A percentile compares a stretch with the other conserved stretches of the same genome.
phyloP scores from a whole-genome alignment of 2,888 invertebrate species.

The Perithous albicinctus region DNA sequence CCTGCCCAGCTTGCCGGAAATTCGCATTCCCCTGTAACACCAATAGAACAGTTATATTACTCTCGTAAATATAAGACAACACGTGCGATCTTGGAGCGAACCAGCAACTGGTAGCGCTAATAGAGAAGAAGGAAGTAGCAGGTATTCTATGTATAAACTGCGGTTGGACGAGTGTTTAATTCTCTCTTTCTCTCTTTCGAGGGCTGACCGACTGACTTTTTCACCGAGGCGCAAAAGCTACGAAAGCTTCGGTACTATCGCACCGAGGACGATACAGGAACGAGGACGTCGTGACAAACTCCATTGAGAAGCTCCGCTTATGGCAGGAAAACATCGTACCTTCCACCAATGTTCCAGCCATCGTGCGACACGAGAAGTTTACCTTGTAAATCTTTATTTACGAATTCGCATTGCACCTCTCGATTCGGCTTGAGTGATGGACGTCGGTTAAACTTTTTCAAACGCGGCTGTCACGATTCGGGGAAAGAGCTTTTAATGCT shows the following conservation, averaged over 20 bases:
- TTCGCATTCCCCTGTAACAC: slow-evolving; percentile 88
- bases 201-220: slow-evolving; percentile 49
- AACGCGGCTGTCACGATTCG: slow-evolving; percentile 6
- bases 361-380: slow-evolving; percentile 63
- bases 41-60: slow-evolving; percentile 66
- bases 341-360: slow-evolving; percentile 14
- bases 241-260: slow-evolving; percentile 33
- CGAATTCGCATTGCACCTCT: slow-evolving; percentile 38
- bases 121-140: slow-evolving; percentile 24
- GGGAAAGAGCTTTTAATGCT: slow-evolving; percentile 10
- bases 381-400: slow-evolving; percentile 68
- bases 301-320: slow-evolving; percentile 65
- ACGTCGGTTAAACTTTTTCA: slow-evolving; percentile 41
- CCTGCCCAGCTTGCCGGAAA: slow-evolving; percentile 90
- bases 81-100: slow-evolving; percentile 32
- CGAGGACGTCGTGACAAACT: slow-evolving; percentile 69
- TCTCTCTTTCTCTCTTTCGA: slow-evolving; percentile 53
- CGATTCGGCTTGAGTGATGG: slow-evolving; percentile 16
- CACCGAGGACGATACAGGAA: slow-evolving; percentile 52
- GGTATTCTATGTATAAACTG: slow-evolving; percentile 15
- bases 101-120: slow-evolving; percentile 22
- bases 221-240: neutral
- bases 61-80: slow-evolving; percentile 65
- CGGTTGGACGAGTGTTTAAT: slow-evolving; percentile 49
- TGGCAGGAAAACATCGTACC: slow-evolving; percentile 58